A percentile compares a stretch with the other conserved stretches of the same genome.
These are phyloP conservation scores for Bursaphelenchus mucronatus DNA, from an alignment of 1,140 invertebrate genomes.

Conservation along the genomic window DNA sequence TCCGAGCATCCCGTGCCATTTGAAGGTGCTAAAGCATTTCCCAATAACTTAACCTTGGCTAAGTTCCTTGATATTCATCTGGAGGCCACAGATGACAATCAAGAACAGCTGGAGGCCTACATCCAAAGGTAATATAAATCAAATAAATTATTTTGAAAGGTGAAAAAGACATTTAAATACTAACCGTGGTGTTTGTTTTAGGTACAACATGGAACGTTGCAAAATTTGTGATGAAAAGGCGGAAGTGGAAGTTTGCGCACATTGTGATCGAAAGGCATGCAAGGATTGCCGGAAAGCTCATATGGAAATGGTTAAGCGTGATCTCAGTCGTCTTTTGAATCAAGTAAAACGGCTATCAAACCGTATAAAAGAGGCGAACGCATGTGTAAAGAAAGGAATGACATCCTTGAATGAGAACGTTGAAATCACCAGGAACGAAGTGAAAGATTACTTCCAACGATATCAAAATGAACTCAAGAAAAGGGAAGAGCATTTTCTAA, in stretches of 20 bases:
- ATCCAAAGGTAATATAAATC: constrained; percentile 45
- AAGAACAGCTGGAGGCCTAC: constrained; percentile 64
- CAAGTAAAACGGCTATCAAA: constrained; percentile 52
- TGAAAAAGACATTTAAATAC: constrained; percentile 6
- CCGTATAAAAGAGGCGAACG: constrained; percentile 53
- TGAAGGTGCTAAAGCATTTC: constrained; percentile 87
- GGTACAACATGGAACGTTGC: constrained; percentile 60
- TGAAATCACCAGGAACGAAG: constrained; percentile 58
- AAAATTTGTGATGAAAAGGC: constrained; percentile 81
- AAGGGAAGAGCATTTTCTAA: constrained; percentile 53
- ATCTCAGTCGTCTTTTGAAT: constrained; percentile 76
- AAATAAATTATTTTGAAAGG: constrained; percentile 37
- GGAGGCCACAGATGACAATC: constrained; percentile 82
- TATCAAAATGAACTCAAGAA: constrained; percentile 52
- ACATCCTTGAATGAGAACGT: constrained; percentile 49
- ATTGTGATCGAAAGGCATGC: constrained; percentile 81
- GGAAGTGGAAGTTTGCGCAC: constrained; percentile 78
- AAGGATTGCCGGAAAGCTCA: constrained; percentile 68
- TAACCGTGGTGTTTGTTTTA: constrained; percentile 31
- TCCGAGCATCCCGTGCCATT: constrained; percentile 94
- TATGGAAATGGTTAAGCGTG: constrained; percentile 85
- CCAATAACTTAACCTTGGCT: constrained; percentile 89
- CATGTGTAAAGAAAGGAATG: constrained; percentile 49
- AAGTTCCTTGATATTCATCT: constrained; percentile 89
- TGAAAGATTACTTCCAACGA: constrained; percentile 58